These are phyloP conservation scores for Pherbina coryleti DNA, from an alignment of 2,888 invertebrate genomes.

Conservation along the genomic window DNA sequence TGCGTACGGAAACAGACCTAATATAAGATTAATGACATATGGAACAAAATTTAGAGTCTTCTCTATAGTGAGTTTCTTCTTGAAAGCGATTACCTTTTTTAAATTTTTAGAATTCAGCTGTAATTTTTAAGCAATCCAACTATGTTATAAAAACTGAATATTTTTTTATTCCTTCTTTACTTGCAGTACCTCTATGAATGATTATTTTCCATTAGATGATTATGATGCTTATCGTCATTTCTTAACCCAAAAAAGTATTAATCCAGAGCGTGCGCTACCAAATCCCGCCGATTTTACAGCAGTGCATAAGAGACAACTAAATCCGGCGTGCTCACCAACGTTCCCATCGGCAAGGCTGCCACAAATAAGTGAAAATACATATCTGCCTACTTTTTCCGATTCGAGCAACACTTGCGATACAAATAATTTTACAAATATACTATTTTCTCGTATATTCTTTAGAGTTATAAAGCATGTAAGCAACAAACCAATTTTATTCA, in stretches of 20 bases:
- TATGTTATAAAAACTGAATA: too few species aligned
- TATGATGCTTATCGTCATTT: conserved; percentile 7
- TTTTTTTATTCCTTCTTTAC: background rate
- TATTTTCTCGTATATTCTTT: background rate
- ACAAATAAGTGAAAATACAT: background rate
- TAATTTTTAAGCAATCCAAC: too few species aligned
- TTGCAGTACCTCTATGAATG: background rate
- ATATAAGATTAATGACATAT: too few species aligned
- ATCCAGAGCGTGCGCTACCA: background rate
- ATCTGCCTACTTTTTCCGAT: background rate
- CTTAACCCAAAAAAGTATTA: background rate
- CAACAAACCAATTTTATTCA: too few species aligned
- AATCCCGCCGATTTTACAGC: background rate
- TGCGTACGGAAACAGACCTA: too few species aligned
- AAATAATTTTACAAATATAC: conserved; percentile 13
- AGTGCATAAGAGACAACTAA: background rate
- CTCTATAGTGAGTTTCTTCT: too few species aligned
- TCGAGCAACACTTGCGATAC: background rate
- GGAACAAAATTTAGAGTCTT: too few species aligned
- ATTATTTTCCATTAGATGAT: background rate
- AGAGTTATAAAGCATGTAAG: conserved; percentile 22
- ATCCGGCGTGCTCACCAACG: background rate
- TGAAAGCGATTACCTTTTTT: too few species aligned
- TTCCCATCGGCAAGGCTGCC: background rate
- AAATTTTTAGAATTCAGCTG: too few species aligned